Percentiles rank a stretch among this genome's conserved stretches.
Conservation (phyloP, 1,140 invertebrate species). For the Meloidogyne chitwoodi region DNA sequence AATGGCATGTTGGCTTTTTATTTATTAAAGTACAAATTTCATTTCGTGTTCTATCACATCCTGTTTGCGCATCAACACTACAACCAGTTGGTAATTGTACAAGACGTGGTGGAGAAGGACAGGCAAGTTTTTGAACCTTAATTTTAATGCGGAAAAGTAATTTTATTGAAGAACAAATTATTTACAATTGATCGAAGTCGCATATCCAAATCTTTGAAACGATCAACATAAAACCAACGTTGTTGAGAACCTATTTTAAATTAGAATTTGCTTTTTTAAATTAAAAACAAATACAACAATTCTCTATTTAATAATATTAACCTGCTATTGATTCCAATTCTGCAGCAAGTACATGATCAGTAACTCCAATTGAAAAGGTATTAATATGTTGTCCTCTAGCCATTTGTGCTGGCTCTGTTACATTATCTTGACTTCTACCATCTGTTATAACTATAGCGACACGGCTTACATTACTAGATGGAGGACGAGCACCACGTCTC, state of each 20-base stretch:
- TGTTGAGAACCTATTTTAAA: conserved; percentile 2
- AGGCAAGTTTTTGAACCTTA: conserved; percentile 51
- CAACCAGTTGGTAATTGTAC: conserved; percentile 32
- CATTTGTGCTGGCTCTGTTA: conserved; percentile 54
- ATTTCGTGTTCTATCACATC: conserved; percentile 55
- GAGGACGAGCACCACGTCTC: conserved; percentile 53
- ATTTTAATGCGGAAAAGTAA: no score
- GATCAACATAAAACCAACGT: conserved; percentile 59
- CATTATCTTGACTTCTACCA: conserved; percentile 59
- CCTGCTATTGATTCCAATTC: conserved; percentile 58
- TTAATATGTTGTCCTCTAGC: conserved; percentile 53
- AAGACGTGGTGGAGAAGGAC: conserved; percentile 40
- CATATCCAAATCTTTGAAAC: conserved; percentile 60
- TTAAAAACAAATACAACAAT: conserved; percentile 14
- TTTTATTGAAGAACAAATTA: no score
- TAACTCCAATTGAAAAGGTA: conserved; percentile 59
- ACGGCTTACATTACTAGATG: conserved; percentile 46
- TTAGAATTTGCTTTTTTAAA: neutral
- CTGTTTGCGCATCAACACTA: conserved; percentile 55
- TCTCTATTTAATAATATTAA: conserved; percentile 19
- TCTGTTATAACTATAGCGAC: conserved; percentile 59
- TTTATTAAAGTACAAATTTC: conserved; percentile 47
- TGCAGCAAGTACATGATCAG: conserved; percentile 57
- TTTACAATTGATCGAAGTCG: conserved; percentile 54
- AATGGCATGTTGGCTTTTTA: conserved; percentile 47